Conservation (phyloP, 2,888 invertebrate species). For the Polyommatus icarus region DNA sequence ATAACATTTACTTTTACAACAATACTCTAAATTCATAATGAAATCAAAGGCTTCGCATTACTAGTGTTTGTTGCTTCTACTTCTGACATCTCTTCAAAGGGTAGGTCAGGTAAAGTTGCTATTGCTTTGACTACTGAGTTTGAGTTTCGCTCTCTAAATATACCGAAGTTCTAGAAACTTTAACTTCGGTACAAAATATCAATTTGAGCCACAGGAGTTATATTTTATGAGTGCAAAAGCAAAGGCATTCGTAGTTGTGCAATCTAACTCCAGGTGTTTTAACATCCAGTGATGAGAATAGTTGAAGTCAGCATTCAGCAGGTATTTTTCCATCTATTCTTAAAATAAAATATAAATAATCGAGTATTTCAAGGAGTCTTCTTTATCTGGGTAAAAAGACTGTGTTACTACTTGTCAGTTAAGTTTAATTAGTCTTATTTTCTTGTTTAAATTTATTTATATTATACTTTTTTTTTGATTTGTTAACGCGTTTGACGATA, state of each 20-base stretch:
- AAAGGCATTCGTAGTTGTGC: neutral
- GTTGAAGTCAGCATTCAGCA: no score
- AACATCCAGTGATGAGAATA: neutral
- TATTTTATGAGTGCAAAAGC: neutral
- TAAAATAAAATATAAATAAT: no score
- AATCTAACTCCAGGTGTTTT: neutral
- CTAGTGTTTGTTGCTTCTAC: neutral
- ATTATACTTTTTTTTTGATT: no score
- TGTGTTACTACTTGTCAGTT: no score
- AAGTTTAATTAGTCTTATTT: no score
- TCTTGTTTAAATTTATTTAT: no score
- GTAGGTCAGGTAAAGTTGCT: neutral
- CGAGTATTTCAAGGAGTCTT: no score
- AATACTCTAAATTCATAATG: neutral
- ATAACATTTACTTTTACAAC: neutral
- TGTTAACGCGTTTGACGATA: no score
- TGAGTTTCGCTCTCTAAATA: slow-evolving; percentile 24
- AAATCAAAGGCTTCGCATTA: neutral
- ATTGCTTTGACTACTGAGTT: slow-evolving; percentile 7
- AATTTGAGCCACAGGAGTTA: neutral
- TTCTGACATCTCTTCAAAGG: slow-evolving; percentile 8
- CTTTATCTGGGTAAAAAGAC: no score
- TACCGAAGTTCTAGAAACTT: slow-evolving; percentile 15
- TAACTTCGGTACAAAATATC: slow-evolving; percentile 12
- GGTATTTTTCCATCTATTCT: no score